Conservation (phyloP, 2,113 vertebrate species). For the Stomatorhinus ivindoensis region DNA sequence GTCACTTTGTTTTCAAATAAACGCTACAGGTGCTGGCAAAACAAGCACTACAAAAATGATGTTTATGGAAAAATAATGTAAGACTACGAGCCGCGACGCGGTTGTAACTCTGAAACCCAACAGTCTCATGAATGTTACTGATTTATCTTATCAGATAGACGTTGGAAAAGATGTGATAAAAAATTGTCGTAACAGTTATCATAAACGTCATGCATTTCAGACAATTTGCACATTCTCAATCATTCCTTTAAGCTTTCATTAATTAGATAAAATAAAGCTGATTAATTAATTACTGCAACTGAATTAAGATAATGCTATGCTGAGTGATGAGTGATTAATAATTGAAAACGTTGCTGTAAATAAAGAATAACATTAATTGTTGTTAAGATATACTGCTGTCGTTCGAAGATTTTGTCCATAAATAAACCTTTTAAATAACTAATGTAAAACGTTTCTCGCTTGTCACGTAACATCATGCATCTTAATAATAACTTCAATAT, state of each 20-base stretch:
- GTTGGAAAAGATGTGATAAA: background rate
- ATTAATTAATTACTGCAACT: slow-evolving; percentile 10
- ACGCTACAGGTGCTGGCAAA: slow-evolving; percentile 48
- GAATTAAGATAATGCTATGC: slow-evolving; percentile 11
- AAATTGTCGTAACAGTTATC: background rate
- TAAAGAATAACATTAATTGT: slow-evolving; percentile 1
- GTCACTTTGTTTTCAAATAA: slow-evolving; percentile 38
- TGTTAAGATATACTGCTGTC: background rate
- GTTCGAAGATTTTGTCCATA: slow-evolving; percentile 14
- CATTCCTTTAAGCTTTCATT: slow-evolving; percentile 11
- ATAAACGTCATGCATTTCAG: background rate
- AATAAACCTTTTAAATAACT: slow-evolving; percentile 12
- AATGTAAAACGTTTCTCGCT: background rate
- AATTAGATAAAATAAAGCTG: slow-evolving; percentile 22
- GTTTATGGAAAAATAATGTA: slow-evolving; percentile 37
- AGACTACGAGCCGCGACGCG: slow-evolving; percentile 18
- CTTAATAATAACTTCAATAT: background rate
- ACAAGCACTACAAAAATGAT: slow-evolving; percentile 37
- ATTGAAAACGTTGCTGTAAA: background rate
- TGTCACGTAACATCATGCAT: background rate
- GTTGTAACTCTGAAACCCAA: background rate
- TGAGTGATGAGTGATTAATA: background rate
- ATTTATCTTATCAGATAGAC: slow-evolving; percentile 21
- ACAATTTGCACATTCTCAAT: slow-evolving; percentile 40
- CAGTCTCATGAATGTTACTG: background rate